Base-by-base conservation (phyloP, 2,888 invertebrate genomes). In the Cotesia congregata region DNA sequence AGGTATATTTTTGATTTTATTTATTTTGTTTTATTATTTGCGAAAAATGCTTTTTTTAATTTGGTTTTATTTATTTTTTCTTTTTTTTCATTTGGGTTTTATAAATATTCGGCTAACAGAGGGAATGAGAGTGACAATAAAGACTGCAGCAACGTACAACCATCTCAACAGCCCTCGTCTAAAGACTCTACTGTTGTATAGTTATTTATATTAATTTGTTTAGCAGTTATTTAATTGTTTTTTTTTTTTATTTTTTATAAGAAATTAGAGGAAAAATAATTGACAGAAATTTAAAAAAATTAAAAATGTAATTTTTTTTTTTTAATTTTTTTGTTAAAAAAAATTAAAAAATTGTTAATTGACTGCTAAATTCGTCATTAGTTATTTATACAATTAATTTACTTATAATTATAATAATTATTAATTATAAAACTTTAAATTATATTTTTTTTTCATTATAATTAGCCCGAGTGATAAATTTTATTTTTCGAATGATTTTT, bases 151-250 rank as follows among this genome's bases (percentile, higher is more conserved):
- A 72, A 50, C 5, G 68, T 72, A 15, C 67, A 72, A 38, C 78
- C 72, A 30, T 75, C 76, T 72, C 73, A 77, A 50, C 50, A 50
- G 59, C 39, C 74, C 12, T 62, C 78, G 17, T 65, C 79, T 0
- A 80, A 82, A 64, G 80, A 81, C 72, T 82, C 80, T 20, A 81
- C 82, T 1, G 80, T 81, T 60, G 80, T 82, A 72, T 72, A 72
- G 40, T 50, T 9, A 72, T 62, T 64, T 64, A 72, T 17, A 62
- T 17, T 17, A 17, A 17, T 17, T 17, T 17, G 1, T 17, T 17
- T 17, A 17, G 17, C 17, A 17, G 17, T 17, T 17, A 17, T 17
- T 17, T 17, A 17, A 17, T 17, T 17, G 17, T 17, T 17, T 17
- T 17, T 17, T 17, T 17, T 17, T 17, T 1, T n/a, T n/a, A n/a